Percentiles rank a stretch among this genome's conserved stretches.
Evolutionary conservation across 1,140 invertebrate species (phyloP).

Genomic region (Philotrypesis tridentata): DNA sequence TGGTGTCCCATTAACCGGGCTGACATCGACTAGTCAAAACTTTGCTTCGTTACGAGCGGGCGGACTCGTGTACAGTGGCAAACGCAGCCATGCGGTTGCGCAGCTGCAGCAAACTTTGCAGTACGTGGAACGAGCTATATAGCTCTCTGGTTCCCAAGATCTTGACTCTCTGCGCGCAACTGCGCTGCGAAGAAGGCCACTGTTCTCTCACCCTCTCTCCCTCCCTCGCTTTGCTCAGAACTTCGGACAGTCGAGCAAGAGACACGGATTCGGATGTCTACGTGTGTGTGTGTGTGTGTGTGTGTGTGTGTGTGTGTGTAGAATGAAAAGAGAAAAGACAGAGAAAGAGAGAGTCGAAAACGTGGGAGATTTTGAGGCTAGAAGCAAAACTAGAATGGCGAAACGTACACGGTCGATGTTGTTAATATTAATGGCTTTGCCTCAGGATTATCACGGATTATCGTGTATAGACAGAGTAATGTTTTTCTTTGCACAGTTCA

Average conservation of each 20-base stretch:
- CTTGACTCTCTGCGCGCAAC: neutral
- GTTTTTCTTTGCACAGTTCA: no score
- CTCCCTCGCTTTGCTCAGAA: neutral
- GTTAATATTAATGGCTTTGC: neutral
- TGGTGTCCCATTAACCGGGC: constrained; percentile 21
- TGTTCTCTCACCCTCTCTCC: neutral
- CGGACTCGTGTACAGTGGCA: neutral
- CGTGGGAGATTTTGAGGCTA: neutral
- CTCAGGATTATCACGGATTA: neutral
- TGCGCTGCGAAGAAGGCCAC: constrained; percentile 9
- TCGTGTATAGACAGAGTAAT: neutral
- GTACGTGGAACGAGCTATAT: neutral
- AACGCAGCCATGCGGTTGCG: constrained; percentile 5
- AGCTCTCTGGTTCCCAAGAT: neutral
- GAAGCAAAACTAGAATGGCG: neutral
- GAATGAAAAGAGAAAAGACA: neutral
- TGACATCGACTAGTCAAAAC: constrained; percentile 44
- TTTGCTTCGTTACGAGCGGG: constrained; percentile 49
- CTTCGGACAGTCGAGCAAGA: neutral
- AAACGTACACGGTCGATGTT: neutral
- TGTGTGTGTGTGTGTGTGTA: no score
- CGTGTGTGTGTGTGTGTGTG: neutral
- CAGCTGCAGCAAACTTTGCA: constrained; percentile 13
- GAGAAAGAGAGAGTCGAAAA: neutral
- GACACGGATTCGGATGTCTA: neutral